These are phyloP conservation scores for Lepetodrilus schrolli DNA, from an alignment of 2,888 invertebrate species.

Conservation along the genomic window DNA sequence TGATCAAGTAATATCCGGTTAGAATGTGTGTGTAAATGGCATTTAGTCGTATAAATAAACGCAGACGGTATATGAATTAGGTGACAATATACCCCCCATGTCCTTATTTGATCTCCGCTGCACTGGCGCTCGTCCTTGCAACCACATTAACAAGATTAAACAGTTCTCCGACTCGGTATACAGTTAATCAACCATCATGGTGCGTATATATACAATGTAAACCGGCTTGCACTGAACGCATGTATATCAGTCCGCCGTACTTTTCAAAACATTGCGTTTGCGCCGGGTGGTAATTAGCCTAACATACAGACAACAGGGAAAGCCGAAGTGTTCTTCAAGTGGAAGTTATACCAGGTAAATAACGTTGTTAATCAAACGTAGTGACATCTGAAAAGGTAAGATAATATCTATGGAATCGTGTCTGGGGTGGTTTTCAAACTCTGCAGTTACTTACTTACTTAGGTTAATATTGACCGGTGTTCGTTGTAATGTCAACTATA, in stretches of 20 bases:
- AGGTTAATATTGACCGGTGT: neutral
- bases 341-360: neutral
- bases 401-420: slow-evolving; percentile 7
- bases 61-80: too few relatives aligned
- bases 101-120: too few relatives aligned
- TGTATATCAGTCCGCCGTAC: too few relatives aligned
- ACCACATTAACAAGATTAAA: slow-evolving; percentile 20
- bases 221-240: too few relatives aligned
- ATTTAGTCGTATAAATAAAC: too few relatives aligned
- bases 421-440: neutral
- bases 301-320: neutral
- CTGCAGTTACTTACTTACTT: neutral
- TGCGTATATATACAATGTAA: too few relatives aligned
- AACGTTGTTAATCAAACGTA: neutral
- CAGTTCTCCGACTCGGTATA: neutral
- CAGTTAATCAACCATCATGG: too few relatives aligned
- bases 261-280: neutral
- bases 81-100: too few relatives aligned
- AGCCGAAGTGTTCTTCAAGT: slow-evolving; percentile 9
- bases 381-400: slow-evolving; percentile 22
- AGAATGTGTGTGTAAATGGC: too few relatives aligned
- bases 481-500: neutral
- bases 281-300: neutral
- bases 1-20: too few relatives aligned
- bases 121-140: neutral